Conservation (phyloP, 2,113 vertebrate species). For the Rhinolophus ferrumequinum region DNA sequence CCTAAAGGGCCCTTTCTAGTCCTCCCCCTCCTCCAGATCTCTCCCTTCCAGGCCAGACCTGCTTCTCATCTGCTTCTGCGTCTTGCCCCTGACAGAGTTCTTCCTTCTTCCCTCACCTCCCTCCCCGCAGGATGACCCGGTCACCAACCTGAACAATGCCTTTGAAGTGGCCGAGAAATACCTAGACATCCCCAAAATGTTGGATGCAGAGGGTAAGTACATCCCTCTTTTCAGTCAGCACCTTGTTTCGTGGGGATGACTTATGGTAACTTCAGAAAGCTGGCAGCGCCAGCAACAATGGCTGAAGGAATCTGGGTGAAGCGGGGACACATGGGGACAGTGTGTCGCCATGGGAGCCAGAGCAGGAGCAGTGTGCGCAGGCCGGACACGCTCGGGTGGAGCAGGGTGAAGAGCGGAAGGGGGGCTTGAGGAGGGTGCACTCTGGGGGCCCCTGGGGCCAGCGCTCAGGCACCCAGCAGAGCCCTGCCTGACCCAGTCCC, state of each 20-base stretch:
- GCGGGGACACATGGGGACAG: neutral
- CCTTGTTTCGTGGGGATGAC: accelerated
- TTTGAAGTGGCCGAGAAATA: slow-evolving; percentile 96
- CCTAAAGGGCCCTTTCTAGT: neutral
- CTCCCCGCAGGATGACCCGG: slow-evolving; percentile 90
- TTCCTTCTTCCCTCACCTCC: neutral
- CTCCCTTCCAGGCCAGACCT: neutral
- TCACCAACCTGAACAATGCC: slow-evolving; percentile 95
- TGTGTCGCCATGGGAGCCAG: neutral
- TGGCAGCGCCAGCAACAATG: neutral
- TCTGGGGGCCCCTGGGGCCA: neutral
- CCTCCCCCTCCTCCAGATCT: neutral
- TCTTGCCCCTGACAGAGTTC: neutral
- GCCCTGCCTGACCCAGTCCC: slow-evolving; percentile 85
- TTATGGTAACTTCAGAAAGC: neutral
- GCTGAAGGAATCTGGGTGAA: neutral
- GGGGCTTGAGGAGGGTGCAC: neutral
- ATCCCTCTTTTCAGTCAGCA: neutral
- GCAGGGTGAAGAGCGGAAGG: neutral
- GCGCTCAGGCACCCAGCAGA: neutral
- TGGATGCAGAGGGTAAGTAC: slow-evolving; percentile 92
- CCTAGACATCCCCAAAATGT: slow-evolving; percentile 95
- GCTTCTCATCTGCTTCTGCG: neutral
- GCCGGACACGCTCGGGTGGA: neutral
- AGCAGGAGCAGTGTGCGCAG: neutral